Percentiles rank a stretch among this genome's conserved stretches.
phyloP scores from a whole-genome alignment of 2,113 vertebrate species.

The Benitochromis conjunctus region DNA sequence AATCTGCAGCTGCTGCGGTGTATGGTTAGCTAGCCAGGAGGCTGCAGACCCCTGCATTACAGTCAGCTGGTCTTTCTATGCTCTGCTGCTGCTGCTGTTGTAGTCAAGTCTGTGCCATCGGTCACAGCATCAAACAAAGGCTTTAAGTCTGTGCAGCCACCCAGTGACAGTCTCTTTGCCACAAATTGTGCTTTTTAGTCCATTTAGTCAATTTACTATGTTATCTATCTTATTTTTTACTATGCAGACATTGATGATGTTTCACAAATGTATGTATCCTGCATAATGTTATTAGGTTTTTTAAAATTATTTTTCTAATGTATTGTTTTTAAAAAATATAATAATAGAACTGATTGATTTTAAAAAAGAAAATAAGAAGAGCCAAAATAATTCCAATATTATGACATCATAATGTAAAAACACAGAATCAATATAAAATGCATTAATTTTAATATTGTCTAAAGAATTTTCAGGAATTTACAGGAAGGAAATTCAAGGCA shows the following conservation, averaged over 20 bases:
- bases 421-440: neutral
- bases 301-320: neutral
- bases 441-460: neutral
- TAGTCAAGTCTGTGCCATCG: neutral
- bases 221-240: neutral
- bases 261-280: neutral
- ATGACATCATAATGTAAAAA: neutral
- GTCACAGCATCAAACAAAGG: neutral
- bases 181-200: neutral
- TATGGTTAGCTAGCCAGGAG: neutral
- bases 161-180: neutral
- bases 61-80: neutral
- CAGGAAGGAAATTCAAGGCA: neutral
- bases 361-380: neutral
- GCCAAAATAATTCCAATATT: neutral
- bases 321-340: neutral
- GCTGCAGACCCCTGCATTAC: neutral
- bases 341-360: neutral
- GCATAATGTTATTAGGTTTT: neutral
- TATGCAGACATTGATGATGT: neutral
- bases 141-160: neutral
- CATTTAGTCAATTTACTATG: neutral
- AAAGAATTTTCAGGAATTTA: neutral
- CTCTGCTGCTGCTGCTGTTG: neutral
- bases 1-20: slow-evolving; percentile 19